Evolutionary conservation across 2,797 vertebrate species (phyloP).

Genomic region (Toxotes lorentzi): DNA sequence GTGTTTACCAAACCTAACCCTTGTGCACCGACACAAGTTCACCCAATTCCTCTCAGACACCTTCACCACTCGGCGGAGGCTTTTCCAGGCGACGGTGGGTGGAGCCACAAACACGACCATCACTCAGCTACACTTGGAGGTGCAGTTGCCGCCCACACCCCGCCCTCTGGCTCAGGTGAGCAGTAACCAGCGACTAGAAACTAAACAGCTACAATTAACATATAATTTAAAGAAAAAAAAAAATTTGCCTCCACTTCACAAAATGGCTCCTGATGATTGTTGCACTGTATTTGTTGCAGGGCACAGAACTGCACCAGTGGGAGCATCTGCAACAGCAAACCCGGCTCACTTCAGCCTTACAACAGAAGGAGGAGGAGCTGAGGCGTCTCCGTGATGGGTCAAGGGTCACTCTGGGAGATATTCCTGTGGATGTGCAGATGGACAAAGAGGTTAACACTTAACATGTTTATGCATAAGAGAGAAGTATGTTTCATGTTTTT

Average conservation of each 20-base stretch:
- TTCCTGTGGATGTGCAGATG: conserved; percentile 33
- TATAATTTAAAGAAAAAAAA: no score
- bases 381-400: conserved; percentile 21
- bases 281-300: conserved; percentile 40
- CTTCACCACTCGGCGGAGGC: conserved; percentile 42
- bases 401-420: conserved; percentile 43
- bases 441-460: conserved; percentile 41
- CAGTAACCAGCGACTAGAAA: not conserved
- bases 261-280: not conserved
- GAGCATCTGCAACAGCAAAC: conserved; percentile 23
- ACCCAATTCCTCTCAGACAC: conserved; percentile 48
- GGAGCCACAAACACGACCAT: conserved; percentile 4
- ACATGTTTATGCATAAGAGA: conserved; percentile 11
- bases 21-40: conserved; percentile 46
- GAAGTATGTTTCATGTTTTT: no score
- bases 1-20: conserved; percentile 40
- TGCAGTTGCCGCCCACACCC: conserved; percentile 62
- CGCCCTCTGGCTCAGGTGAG: conserved; percentile 66
- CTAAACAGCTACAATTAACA: not conserved
- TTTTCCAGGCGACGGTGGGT: conserved; percentile 52
- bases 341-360: conserved; percentile 4
- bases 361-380: conserved; percentile 55
- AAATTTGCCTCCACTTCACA: not conserved
- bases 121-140: conserved; percentile 49
- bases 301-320: conserved; percentile 42